A percentile compares a stretch with the other conserved stretches of the same genome.
phyloP scores from a whole-genome alignment of 2,797 vertebrate genomes.

The Antrozous pallidus region DNA sequence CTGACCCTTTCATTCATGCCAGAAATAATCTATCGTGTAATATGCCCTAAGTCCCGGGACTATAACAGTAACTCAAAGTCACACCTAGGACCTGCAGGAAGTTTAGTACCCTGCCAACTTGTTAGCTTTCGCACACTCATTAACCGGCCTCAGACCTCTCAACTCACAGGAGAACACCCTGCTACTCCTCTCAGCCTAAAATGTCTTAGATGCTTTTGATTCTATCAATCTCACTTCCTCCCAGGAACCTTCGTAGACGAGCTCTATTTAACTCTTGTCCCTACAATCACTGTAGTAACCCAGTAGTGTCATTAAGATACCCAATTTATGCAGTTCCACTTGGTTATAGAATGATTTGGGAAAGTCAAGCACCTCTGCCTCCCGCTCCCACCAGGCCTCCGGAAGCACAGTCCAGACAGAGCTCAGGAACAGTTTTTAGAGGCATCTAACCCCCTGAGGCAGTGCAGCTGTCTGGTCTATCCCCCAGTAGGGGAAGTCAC shows the following conservation, averaged over 20 bases:
- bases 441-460: neutral
- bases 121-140: neutral
- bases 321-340: neutral
- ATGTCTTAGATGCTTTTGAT: neutral
- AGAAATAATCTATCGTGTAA: neutral
- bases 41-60: neutral
- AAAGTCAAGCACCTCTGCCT: neutral
- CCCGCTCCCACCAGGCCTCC: neutral
- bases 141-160: neutral
- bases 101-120: neutral
- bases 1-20: neutral
- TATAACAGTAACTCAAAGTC: neutral
- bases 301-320: neutral
- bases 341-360: neutral
- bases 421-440: neutral
- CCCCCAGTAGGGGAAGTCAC: neutral
- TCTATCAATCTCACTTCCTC: neutral
- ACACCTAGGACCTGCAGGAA: neutral
- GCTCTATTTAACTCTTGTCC: neutral
- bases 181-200: neutral
- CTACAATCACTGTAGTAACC: neutral
- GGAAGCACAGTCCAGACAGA: neutral
- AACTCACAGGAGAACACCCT: neutral
- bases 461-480: too few species aligned
- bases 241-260: neutral